A percentile compares a stretch with the other conserved stretches of the same genome.
These are phyloP conservation scores for Rhagophthalmus giganteus DNA, from an alignment of 2,888 invertebrate genomes.

Conservation along the genomic window DNA sequence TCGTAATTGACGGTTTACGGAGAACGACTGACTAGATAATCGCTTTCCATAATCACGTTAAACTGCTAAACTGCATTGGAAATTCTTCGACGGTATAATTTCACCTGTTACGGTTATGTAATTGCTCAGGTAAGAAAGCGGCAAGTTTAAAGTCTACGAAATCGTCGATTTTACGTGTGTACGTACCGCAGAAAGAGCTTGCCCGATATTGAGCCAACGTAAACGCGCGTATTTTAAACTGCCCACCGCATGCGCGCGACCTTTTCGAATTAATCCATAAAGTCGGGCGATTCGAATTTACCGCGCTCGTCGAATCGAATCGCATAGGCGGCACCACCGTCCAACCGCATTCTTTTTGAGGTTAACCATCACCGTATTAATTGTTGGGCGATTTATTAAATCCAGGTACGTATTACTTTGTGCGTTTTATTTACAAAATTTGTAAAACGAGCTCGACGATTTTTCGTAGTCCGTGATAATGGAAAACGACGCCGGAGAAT, in stretches of 20 bases:
- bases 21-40: slow-evolving; percentile 2
- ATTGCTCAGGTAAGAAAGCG: slow-evolving; percentile 36
- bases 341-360: slow-evolving; percentile 8
- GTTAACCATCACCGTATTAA: slow-evolving; percentile 3
- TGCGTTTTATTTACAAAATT: background rate
- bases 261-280: slow-evolving; percentile 20
- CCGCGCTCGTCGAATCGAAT: too few species aligned
- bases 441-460: background rate
- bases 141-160: slow-evolving; percentile 26
- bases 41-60: background rate
- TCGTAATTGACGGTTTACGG: background rate
- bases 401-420: background rate
- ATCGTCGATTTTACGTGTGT: slow-evolving; percentile 32
- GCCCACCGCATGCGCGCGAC: slow-evolving; percentile 34
- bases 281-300: slow-evolving; percentile 19
- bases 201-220: slow-evolving; percentile 36
- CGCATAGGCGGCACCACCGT: slow-evolving; percentile 3
- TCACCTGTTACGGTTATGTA: slow-evolving; percentile 39
- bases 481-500: slow-evolving; percentile 99
- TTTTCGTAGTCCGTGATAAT: slow-evolving; percentile 60
- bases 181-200: slow-evolving; percentile 24
- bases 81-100: slow-evolving; percentile 16
- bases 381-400: slow-evolving; percentile 4
- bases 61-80: slow-evolving; percentile 5
- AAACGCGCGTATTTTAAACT: slow-evolving; percentile 37